phyloP scores from a whole-genome alignment of 2,797 vertebrate species.

The Aselliscus stoliczkanus region DNA sequence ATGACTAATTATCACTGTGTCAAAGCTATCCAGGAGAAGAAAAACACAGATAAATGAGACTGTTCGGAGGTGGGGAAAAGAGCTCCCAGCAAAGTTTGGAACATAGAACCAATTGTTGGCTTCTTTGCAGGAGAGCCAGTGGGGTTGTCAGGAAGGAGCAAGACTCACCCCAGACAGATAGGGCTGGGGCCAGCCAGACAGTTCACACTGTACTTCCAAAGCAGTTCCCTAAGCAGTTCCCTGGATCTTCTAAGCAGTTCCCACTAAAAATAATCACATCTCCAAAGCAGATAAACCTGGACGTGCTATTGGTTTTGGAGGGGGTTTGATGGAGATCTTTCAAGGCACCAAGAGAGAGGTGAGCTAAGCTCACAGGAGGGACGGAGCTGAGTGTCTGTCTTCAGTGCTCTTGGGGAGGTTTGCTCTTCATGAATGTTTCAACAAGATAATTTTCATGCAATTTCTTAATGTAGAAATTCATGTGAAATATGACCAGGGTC shows the following conservation, averaged over 20 bases:
- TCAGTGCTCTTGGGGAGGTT: slow-evolving; percentile 60
- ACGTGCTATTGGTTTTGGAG: background rate
- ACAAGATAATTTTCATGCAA: slow-evolving; percentile 61
- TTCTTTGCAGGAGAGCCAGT: background rate
- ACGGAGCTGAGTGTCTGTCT: slow-evolving; percentile 53
- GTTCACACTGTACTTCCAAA: background rate
- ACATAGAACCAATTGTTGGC: background rate
- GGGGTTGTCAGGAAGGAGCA: background rate
- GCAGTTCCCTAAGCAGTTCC: too few relatives aligned
- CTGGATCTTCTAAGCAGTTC: background rate
- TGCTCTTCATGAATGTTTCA: slow-evolving; percentile 61
- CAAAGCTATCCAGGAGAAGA: background rate
- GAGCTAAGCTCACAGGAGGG: slow-evolving; percentile 24
- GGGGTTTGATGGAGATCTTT: slow-evolving; percentile 24
- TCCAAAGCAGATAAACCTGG: background rate
- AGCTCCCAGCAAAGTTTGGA: background rate
- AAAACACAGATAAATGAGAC: background rate
- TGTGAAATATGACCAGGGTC: slow-evolving; percentile 27
- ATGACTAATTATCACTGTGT: background rate
- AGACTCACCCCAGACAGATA: background rate
- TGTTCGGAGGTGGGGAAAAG: background rate
- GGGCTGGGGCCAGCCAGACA: background rate
- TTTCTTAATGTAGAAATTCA: slow-evolving; percentile 73
- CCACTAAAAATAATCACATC: background rate
- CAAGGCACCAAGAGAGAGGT: slow-evolving; percentile 1